Evolutionary conservation across 2,113 vertebrate species (phyloP).

Genomic region (Aspidoscelis tigris): DNA sequence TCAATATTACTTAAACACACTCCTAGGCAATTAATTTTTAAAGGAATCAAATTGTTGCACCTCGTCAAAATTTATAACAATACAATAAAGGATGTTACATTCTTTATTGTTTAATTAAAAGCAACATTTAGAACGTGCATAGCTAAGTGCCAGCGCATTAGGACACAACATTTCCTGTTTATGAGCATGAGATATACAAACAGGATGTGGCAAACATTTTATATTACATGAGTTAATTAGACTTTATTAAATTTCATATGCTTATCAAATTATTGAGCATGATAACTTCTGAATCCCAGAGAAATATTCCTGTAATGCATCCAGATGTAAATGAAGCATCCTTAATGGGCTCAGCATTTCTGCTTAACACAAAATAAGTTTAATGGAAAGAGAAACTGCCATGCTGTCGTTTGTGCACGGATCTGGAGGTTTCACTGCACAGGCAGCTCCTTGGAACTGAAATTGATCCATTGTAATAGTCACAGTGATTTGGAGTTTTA

Average conservation of each 20-base stretch:
- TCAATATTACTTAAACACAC: constrained; percentile 85
- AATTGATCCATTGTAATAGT: neutral
- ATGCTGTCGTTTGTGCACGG: neutral
- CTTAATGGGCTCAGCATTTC: constrained; percentile 22
- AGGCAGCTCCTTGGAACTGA: neutral
- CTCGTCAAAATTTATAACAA: constrained; percentile 80
- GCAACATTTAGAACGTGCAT: constrained; percentile 73
- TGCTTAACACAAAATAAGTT: neutral
- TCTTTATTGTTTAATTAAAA: constrained; percentile 89
- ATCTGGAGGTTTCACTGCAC: neutral
- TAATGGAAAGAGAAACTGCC: neutral
- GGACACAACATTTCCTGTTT: constrained; percentile 65
- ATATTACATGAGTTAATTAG: constrained; percentile 72
- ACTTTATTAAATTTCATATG: constrained; percentile 70
- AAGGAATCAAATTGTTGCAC: constrained; percentile 77
- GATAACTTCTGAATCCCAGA: constrained; percentile 43
- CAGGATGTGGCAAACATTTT: constrained; percentile 55
- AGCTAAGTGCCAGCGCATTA: constrained; percentile 72
- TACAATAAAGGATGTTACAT: constrained; percentile 73
- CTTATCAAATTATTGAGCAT: constrained; percentile 67
- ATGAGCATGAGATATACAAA: constrained; percentile 61
- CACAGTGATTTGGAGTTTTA: neutral
- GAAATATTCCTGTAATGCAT: constrained; percentile 39
- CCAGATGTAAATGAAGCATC: neutral
- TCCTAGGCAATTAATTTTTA: constrained; percentile 85